These are phyloP conservation scores for Nasonia oneida DNA, from an alignment of 2,888 invertebrate species.

Conservation along the genomic window DNA sequence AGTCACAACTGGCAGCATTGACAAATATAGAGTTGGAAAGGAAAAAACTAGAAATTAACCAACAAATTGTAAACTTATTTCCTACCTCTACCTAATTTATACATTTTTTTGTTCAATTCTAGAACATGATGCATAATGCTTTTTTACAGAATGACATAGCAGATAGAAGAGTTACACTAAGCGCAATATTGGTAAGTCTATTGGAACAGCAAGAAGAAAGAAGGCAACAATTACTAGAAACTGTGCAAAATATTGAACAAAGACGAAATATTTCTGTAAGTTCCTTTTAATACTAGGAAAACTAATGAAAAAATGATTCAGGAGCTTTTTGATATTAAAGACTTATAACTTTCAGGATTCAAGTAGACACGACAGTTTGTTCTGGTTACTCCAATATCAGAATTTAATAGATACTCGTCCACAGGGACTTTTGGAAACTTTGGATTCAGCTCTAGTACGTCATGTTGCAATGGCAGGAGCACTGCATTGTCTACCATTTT, in stretches of 20 bases:
- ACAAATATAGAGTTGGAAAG: constrained; percentile 88
- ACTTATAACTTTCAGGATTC: constrained; percentile 63
- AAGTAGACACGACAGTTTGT: constrained; percentile 77
- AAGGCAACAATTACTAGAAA: constrained; percentile 84
- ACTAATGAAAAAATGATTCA: constrained; percentile 23
- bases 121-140: constrained; percentile 30
- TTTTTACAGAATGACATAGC: constrained; percentile 83
- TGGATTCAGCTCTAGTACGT: constrained; percentile 86
- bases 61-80: constrained; percentile 82
- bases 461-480: constrained; percentile 86
- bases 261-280: constrained; percentile 74
- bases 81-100: background rate
- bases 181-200: constrained; percentile 85
- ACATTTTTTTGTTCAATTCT: background rate
- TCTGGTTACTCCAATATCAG: constrained; percentile 92
- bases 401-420: constrained; percentile 89
- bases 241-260: constrained; percentile 87
- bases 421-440: constrained; percentile 82
- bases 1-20: constrained; percentile 85
- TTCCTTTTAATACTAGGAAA: constrained; percentile 61
- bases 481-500: constrained; percentile 88
- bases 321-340: background rate
- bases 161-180: constrained; percentile 85
- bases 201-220: constrained; percentile 85
- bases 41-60: constrained; percentile 84